A percentile compares a stretch with the other conserved stretches of the same genome.
phyloP scores from a whole-genome alignment of 2,113 vertebrate genomes.

The Cheilinus undulatus region DNA sequence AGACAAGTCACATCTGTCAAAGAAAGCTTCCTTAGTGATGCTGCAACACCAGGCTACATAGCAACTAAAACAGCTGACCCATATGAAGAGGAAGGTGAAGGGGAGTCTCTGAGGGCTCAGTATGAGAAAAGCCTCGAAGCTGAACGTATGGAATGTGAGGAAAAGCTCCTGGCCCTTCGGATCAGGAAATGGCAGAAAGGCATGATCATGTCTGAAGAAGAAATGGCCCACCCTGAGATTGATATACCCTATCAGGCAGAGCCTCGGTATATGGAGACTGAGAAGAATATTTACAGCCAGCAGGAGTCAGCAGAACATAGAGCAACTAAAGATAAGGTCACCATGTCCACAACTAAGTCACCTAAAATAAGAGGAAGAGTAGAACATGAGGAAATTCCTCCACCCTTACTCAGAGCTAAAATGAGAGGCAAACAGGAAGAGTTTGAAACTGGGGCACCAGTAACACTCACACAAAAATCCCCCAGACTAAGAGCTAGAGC shows the following conservation, averaged over 20 bases:
- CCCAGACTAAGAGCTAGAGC: constrained; percentile 36
- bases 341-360: background rate
- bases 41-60: constrained; percentile 29
- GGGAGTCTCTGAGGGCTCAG: constrained; percentile 54
- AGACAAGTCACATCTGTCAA: constrained; percentile 45
- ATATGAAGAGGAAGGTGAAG: constrained; percentile 43
- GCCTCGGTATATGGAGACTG: constrained; percentile 34
- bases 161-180: constrained; percentile 75
- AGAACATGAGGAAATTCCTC: constrained; percentile 13
- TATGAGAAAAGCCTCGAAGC: constrained; percentile 77
- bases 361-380: background rate
- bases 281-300: constrained; percentile 21
- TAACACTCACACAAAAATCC: constrained; percentile 7
- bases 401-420: background rate
- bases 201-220: constrained; percentile 63
- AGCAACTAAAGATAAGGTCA: background rate
- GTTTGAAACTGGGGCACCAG: constrained; percentile 17
- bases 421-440: constrained; percentile 18
- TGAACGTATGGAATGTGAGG: constrained; percentile 75
- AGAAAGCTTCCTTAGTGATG: constrained; percentile 64
- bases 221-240: constrained; percentile 51
- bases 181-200: constrained; percentile 80
- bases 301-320: constrained; percentile 20
- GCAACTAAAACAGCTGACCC: constrained; percentile 25
- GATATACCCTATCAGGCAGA: constrained; percentile 41